Evolutionary conservation across 2,797 vertebrate genomes (phyloP).

Genomic region (Apogon talboti): DNA sequence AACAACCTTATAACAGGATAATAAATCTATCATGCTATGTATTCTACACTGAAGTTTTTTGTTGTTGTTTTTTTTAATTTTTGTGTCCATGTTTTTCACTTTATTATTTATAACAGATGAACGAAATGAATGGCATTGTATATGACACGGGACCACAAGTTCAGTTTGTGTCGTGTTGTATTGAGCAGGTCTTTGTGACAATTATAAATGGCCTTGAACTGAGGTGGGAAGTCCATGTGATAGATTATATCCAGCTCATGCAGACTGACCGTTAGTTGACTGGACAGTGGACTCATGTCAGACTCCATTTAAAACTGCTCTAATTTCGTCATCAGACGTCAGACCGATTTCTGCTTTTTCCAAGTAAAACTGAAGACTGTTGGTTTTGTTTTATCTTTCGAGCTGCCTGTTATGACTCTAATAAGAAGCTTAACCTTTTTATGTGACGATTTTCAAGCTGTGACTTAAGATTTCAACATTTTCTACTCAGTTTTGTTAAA

Average conservation of each 20-base stretch:
- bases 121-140: constrained; percentile 5
- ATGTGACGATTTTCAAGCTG: neutral
- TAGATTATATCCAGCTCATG: constrained; percentile 2
- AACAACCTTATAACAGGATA: constrained; percentile 9
- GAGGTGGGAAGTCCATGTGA: neutral
- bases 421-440: neutral
- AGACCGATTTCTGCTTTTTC: no score
- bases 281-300: no score
- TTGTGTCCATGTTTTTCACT: constrained; percentile 28
- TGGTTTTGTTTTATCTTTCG: neutral
- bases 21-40: constrained; percentile 14
- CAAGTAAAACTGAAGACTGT: no score
- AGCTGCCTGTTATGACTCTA: neutral
- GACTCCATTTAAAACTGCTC: no score
- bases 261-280: neutral
- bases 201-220: constrained; percentile 28
- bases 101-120: constrained; percentile 13
- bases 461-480: neutral
- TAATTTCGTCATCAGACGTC: no score
- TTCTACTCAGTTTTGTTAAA: neutral
- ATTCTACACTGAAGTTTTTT: constrained; percentile 17
- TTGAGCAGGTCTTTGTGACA: neutral
- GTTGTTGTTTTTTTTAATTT: neutral
- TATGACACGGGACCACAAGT: constrained; percentile 38
- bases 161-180: neutral